These are phyloP conservation scores for Tromatobia lineatoria DNA, from an alignment of 2,888 invertebrate species.

Conservation along the genomic window DNA sequence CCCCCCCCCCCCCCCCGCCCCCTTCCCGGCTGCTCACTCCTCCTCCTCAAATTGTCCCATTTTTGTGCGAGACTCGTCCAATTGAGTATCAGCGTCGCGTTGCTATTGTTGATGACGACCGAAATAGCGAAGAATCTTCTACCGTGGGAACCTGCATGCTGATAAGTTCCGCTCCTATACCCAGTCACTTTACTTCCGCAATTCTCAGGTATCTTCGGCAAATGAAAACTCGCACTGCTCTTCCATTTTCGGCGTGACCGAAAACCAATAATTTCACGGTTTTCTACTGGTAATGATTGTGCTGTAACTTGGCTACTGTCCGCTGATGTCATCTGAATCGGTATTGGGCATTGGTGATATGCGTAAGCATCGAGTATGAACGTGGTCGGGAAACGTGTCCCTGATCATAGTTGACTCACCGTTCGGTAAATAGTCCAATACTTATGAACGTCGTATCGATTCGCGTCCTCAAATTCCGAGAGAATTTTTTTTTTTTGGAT, in stretches of 20 bases:
- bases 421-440: too few species aligned
- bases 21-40: not conserved
- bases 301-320: slow-evolving; percentile 20
- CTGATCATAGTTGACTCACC: too few species aligned
- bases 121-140: slow-evolving; percentile 53
- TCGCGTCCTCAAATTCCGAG: too few species aligned
- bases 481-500: too few species aligned
- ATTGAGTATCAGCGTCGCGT: slow-evolving; percentile 64
- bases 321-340: slow-evolving; percentile 14
- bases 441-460: too few species aligned
- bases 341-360: slow-evolving; percentile 10
- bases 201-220: not conserved
- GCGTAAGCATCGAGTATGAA: too few species aligned
- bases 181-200: not conserved
- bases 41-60: slow-evolving; percentile 15
- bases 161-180: slow-evolving; percentile 75
- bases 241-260: slow-evolving; percentile 63
- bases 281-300: slow-evolving; percentile 63
- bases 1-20: not conserved
- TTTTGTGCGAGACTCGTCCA: slow-evolving; percentile 42
- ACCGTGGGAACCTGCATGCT: slow-evolving; percentile 54
- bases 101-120: slow-evolving; percentile 66
- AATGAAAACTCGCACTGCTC: not conserved
- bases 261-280: slow-evolving; percentile 78
- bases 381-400: too few species aligned